These are phyloP conservation scores for Ochropacha duplaris DNA, from an alignment of 2,888 invertebrate species.

Conservation along the genomic window DNA sequence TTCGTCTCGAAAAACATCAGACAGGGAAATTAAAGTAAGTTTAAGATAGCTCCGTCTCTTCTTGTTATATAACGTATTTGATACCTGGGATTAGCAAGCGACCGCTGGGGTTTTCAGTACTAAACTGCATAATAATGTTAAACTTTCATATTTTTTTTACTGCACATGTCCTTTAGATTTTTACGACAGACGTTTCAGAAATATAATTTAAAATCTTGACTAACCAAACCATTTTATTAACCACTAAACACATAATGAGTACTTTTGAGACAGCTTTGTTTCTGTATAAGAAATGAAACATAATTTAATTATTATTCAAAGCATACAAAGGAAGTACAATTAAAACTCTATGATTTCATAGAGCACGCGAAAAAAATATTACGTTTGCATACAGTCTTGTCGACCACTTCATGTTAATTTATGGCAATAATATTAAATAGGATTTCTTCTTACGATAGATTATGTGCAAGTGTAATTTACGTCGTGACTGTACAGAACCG, in stretches of 20 bases:
- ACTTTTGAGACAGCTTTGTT: not conserved
- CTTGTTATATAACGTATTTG: too few relatives aligned
- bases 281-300: constrained; percentile 2
- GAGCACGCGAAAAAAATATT: constrained; percentile 33
- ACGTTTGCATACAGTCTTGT: constrained; percentile 28
- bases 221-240: not conserved
- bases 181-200: too few relatives aligned
- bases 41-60: too few relatives aligned
- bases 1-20: too few relatives aligned
- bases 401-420: constrained; percentile 9
- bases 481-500: constrained; percentile 50
- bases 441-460: constrained; percentile 15
- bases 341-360: constrained; percentile 23
- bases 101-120: too few relatives aligned
- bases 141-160: too few relatives aligned
- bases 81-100: too few relatives aligned
- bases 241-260: not conserved
- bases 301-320: constrained; percentile 16
- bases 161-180: too few relatives aligned
- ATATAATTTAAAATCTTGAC: not conserved
- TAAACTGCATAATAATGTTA: too few relatives aligned
- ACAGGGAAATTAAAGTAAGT: too few relatives aligned
- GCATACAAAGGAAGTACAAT: constrained; percentile 19
- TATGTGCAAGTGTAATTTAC: constrained; percentile 35
- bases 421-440: constrained; percentile 6